Evolutionary conservation across 2,797 vertebrate genomes (phyloP), one percentile per base, ranked within the genome.

Genomic region (Neostethus bicornis): DNA sequence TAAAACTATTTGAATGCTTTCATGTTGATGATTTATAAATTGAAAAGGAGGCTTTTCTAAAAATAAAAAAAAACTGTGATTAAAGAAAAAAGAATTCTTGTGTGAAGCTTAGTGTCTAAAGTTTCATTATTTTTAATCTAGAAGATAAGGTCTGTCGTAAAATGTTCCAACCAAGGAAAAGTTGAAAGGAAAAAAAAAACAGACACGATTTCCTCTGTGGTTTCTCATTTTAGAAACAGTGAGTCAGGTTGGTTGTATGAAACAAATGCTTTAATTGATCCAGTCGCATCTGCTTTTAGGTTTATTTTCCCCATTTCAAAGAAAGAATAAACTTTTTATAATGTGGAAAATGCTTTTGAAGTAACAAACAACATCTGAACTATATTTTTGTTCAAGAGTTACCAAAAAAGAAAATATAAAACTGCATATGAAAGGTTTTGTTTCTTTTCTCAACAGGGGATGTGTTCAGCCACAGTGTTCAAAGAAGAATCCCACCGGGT

Each of bases 401-500:
- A 34, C 21, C n/a, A 42, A 23, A 2, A 10, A 0, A 25, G 16
- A 44, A 25, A n/a, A 24, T 23, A 4, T 38, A 17, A 19, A 38
- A 3, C 37, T 17, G 7, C 16, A 38, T 17, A 17, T 38, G 9
- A 38, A 19, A 17, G 17, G 10, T 16, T 4, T 10, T 50, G 26
- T 60, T 51, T 28, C 61, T 80, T 63, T 86, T 46, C 71, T 65
- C 57, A 86, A 85, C 89, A 92, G 92, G 90, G 76, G 96, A 98
- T 51, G 86, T 84, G 38, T 87, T 91, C 84, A 73, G 84, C 21
- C 92, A 94, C 71, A 84, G 84, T 51, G 66, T 80, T 51, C 85
- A 84, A 4, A 91, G 83, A 52, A 84, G 85, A 84, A 82, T 88
- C 60, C 83, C 82, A 23, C 55, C 76, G 19, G 85, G 91, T 8